Evolutionary conservation across 1,140 invertebrate species (phyloP), one percentile per base, ranked within the genome.

Genomic region (Centruroides vittatus): DNA sequence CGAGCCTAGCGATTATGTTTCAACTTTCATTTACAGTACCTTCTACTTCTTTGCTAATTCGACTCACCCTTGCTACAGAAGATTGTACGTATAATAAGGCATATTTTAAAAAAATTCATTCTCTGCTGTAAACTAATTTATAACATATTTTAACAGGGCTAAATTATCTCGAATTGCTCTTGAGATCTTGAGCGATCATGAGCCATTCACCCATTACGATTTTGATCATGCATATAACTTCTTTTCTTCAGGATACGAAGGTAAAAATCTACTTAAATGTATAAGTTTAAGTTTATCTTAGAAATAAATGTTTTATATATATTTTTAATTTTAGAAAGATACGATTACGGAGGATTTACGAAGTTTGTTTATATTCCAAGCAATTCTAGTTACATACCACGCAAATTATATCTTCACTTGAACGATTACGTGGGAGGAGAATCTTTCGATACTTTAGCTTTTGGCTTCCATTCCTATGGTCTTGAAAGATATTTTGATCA

Each of bases 341-440:
- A 66, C 48, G 65, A 59, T 41, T 67, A 57, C 36, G 66, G 66
- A 23, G 65, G 66, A 46, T 62, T 54, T 3, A 59, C 62, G 5
- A 3, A 8, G 5, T 66, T 64, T n/a, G 58, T 59, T 1, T 66
- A 61, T 8, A 51, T 62, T 23, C 57, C 61, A n/a, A 60, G 59
- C 51, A 66, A 67, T 55, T 49, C 12, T 7, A 60, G 63, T 13
- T 65, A 62, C 47, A 55, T 67, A 41, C 66, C 66, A 6, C 12
- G 59, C 7, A n/a, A 13, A 23, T 3, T 62, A 1, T 67, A 66
- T 46, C 12, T 60, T 10, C 41, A 51, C 5, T 11, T 65, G 3
- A 64, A 63, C 11, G 66, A 58, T 36, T 65, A 36, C 47, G 52
- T 66, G 5, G 52, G 58, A 10, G 66, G 66, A 35, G 55, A 60